A percentile compares a stretch with the other conserved stretches of the same genome.
phyloP scores from a whole-genome alignment of 92 coral and sea anemone genomes.

The Palythoa caribaeorum region DNA sequence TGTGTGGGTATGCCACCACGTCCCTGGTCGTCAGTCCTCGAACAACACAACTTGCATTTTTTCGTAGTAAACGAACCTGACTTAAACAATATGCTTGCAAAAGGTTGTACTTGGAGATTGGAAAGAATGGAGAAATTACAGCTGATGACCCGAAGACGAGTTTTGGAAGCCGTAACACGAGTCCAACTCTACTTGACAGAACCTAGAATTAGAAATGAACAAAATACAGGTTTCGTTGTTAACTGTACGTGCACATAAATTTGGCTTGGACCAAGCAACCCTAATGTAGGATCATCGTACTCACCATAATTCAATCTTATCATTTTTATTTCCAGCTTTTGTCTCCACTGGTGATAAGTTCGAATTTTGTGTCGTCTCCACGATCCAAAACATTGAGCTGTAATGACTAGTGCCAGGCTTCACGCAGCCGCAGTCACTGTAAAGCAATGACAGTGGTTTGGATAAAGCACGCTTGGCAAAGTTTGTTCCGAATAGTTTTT shows the following conservation, averaged over 20 bases:
- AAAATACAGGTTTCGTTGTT: neutral
- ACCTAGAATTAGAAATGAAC: neutral
- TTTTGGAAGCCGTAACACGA: constrained; percentile 10
- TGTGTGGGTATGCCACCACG: neutral
- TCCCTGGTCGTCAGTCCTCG: neutral
- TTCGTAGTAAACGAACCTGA: neutral
- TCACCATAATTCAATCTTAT: too few relatives aligned
- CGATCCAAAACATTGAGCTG: too few relatives aligned
- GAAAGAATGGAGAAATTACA: constrained; percentile 7
- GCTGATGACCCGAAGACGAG: neutral
- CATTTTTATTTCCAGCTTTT: too few relatives aligned
- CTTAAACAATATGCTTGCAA: neutral
- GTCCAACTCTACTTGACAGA: neutral
- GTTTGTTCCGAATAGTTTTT: too few relatives aligned
- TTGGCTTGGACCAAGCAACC: too few relatives aligned
- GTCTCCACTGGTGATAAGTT: too few relatives aligned
- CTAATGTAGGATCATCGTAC: too few relatives aligned
- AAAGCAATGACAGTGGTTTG: too few relatives aligned
- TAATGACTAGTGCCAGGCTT: too few relatives aligned
- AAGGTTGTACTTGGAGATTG: neutral
- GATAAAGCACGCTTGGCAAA: too few relatives aligned
- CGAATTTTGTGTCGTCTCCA: too few relatives aligned
- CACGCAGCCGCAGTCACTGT: neutral
- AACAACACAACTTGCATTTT: neutral
- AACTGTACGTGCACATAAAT: neutral